phyloP scores from a whole-genome alignment of 37 sponge, comb jelly and placozoan genomes.

The Bolinopsis microptera region DNA sequence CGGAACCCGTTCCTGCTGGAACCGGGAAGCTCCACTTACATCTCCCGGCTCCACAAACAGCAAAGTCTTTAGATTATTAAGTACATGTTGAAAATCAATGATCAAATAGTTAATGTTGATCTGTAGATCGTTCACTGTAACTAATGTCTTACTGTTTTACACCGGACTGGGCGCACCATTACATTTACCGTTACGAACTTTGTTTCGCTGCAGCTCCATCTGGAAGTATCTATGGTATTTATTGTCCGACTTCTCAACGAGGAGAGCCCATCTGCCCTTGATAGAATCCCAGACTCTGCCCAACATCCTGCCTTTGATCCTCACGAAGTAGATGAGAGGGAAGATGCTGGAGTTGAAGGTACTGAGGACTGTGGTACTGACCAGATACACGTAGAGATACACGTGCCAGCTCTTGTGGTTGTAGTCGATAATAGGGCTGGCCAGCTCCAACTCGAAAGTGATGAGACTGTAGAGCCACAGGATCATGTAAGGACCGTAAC shows the following conservation, averaged over 20 bases:
- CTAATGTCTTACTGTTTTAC: too few species aligned
- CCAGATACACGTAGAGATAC: constrained; percentile 34
- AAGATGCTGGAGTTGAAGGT: constrained; percentile 59
- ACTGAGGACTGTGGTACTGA: constrained; percentile 25
- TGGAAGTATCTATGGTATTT: neutral
- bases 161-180: too few species aligned
- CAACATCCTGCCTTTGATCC: constrained; percentile 25
- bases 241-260: neutral
- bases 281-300: neutral
- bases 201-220: neutral
- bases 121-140: too few species aligned
- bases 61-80: too few species aligned
- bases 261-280: neutral
- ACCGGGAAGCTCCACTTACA: too few species aligned
- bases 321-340: constrained; percentile 55
- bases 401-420: neutral
- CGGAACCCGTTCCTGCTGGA: too few species aligned
- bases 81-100: too few species aligned
- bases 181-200: neutral
- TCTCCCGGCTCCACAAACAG: too few species aligned
- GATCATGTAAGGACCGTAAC: constrained; percentile 64
- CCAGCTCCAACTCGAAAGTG: neutral
- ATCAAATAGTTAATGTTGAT: too few species aligned
- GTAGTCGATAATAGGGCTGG: neutral
- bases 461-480: constrained; percentile 25